These are phyloP conservation scores for Rhinogobio ventralis DNA, from an alignment of 2,797 vertebrate genomes.

Conservation along the genomic window DNA sequence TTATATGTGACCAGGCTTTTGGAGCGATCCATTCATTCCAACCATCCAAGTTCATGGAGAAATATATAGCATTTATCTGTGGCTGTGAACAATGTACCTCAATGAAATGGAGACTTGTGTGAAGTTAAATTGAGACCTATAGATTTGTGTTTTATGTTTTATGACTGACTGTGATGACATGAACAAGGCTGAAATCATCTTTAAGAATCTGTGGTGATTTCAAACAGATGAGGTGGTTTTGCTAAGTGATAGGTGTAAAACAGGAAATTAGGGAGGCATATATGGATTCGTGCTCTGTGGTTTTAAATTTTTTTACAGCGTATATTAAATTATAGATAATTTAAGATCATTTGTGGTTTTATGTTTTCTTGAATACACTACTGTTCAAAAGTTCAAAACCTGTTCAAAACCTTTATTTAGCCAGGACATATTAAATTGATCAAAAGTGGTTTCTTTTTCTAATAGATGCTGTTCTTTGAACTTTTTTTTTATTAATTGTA, in stretches of 20 bases:
- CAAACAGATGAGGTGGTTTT: slow-evolving; percentile 21
- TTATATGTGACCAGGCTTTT: not conserved
- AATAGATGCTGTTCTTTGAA: not conserved
- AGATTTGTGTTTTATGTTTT: slow-evolving; percentile 4
- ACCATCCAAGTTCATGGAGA: not conserved
- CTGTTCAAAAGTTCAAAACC: not conserved
- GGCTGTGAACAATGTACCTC: not conserved
- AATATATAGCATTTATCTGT: not conserved
- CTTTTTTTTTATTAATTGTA: not conserved
- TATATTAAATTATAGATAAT: not conserved
- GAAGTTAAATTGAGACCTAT: slow-evolving; percentile 6
- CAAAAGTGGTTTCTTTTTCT: not conserved
- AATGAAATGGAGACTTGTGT: not conserved
- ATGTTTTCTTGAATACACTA: not conserved
- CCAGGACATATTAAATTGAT: not conserved
- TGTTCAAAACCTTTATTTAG: not conserved
- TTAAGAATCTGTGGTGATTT: slow-evolving; percentile 26
- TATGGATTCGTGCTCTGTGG: not conserved
- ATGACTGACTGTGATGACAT: not conserved
- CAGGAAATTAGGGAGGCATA: not conserved
- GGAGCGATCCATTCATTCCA: not conserved
- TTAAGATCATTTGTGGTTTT: not conserved
- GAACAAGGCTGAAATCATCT: slow-evolving; percentile 7
- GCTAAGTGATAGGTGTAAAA: slow-evolving; percentile 28
- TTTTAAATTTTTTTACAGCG: not conserved